Evolutionary conservation across 2,113 vertebrate species (phyloP), one percentile per base, ranked within the genome.

Genomic region (Glaucidium brasilianum): DNA sequence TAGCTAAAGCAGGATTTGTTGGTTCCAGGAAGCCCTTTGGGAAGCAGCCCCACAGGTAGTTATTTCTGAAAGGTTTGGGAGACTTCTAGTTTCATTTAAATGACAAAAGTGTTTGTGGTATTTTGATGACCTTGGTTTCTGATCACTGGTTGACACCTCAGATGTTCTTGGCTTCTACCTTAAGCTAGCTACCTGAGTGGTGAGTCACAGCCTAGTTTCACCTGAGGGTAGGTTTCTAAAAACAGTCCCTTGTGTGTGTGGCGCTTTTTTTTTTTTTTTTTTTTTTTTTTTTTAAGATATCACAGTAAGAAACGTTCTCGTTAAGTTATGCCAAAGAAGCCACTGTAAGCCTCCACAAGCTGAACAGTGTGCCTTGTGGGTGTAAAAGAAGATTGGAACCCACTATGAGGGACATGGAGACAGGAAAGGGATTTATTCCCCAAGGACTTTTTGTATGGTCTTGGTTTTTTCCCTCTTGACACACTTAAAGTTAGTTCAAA

Each of bases 141-240:
- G 91, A 89, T 79, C 76, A 34, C 43, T 75, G 60, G 10, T 60
- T 89, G 85, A 75, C 77, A 86, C 56, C 58, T 91, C 58, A 25
- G 68, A 74, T 68, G 30, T 92, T 84, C 73, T 94, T 94, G 94
- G 45, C 73, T 92, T 95, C 69, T 53, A 95, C 60, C 52, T 81
- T 81, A 41, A 77, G 15, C 75, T 58, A 23, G 30, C 45, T 92
- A 27, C 39, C 41, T 88, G 37, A 76, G 45, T 17, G 43, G 41
- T 95, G 92, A 94, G 41, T 95, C 94, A 97, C 45, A 92, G 32
- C 39, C 35, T 34, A 7, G 56, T 64, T 92, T 92, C 79, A 88
- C 83, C 90, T 60, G 34, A 86, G 56, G 91, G 68, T 39, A 81
- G 37, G 19, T 69, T 91, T 78, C 12, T 74, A 32, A 66, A 85